Evolutionary conservation across 2,888 invertebrate species (phyloP), one percentile per base, ranked within the genome.

Genomic region (Bruchidius siliquastri): DNA sequence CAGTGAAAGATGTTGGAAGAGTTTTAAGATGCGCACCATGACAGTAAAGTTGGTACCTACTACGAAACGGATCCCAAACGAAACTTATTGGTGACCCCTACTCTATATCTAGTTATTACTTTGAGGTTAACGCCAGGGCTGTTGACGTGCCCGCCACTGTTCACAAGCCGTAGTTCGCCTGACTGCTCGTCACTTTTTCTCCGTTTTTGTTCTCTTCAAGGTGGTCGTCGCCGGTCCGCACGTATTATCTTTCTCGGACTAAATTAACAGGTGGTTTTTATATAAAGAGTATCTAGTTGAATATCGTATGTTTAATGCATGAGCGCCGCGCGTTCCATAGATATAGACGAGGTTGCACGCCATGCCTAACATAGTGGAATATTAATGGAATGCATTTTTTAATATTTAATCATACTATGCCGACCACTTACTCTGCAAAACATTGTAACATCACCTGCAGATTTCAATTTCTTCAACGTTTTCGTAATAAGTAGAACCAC

Each of bases 261-360:
- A 78, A 77, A 79, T 78, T 79, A 81, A 80, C 81, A 81, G 81
- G 81, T 81, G 81, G 80, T 80, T 81, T 81, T 80, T 80, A 80
- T 79, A 78, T 49, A 49, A 13, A 49, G 77, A 79, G 79, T 80
- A 79, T 79, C 79, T 79, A 74, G 76, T 78, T 75, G 13, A 49
- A 49, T 49, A 49, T 49, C 49, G 49, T 49, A 49, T 49, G 49
- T 49, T 49, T 49, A 49, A 49, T 49, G 49, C 49, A 49, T 49
- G 49, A 49, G 49, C 49, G 49, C 13, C 18, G 49, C 49, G 13
- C 8, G 49, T 49, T 49, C 49, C 49, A 13, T 49, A 1, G 49
- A 49, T 13, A 49, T 49, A 49, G 49, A 49, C 49, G 49, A 49
- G 49, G 18, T 18, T 49, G 49, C 49, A 49, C 49, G 49, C 49